Percentiles rank a stretch among this genome's conserved stretches.
Conservation (phyloP, 2,113 vertebrate species). For the Dunckerocampus dactyliophorus region DNA sequence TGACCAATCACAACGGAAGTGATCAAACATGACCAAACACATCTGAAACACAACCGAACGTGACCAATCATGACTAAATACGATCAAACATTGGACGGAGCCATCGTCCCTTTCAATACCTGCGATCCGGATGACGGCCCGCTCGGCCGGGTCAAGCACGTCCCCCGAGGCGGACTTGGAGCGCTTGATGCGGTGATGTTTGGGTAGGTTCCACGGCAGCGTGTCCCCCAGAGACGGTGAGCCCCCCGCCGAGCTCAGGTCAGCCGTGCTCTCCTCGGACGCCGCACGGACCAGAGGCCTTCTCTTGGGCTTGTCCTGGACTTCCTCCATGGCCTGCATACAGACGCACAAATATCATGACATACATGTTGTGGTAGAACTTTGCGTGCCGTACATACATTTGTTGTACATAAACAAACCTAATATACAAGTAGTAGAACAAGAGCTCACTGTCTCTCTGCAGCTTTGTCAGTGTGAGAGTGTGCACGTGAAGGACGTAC, state of each 20-base stretch:
- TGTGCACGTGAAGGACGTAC: background rate
- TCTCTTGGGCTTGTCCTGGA: conserved; percentile 49
- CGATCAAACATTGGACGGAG: too few relatives aligned
- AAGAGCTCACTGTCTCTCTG: too few relatives aligned
- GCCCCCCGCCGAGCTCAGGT: conserved; percentile 47
- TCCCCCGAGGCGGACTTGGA: conserved; percentile 77
- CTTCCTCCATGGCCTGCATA: conserved; percentile 65
- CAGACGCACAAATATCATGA: background rate
- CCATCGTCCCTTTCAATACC: conserved; percentile 58
- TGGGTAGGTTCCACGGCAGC: conserved; percentile 90
- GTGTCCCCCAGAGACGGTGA: conserved; percentile 83
- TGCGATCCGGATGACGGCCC: conserved; percentile 88
- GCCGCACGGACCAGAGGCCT: conserved; percentile 67
- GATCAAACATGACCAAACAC: too few relatives aligned
- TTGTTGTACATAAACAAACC: too few relatives aligned
- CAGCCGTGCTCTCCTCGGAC: conserved; percentile 75
- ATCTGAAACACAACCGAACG: too few relatives aligned
- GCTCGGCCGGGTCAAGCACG: conserved; percentile 85
- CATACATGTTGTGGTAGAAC: background rate
- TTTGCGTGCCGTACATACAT: too few relatives aligned
- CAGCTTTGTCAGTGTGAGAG: background rate
- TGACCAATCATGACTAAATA: too few relatives aligned
- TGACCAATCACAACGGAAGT: too few relatives aligned
- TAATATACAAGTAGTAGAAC: too few relatives aligned
- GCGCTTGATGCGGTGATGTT: conserved; percentile 83